phyloP scores from a whole-genome alignment of 2,888 invertebrate genomes.

The Timandra comae region DNA sequence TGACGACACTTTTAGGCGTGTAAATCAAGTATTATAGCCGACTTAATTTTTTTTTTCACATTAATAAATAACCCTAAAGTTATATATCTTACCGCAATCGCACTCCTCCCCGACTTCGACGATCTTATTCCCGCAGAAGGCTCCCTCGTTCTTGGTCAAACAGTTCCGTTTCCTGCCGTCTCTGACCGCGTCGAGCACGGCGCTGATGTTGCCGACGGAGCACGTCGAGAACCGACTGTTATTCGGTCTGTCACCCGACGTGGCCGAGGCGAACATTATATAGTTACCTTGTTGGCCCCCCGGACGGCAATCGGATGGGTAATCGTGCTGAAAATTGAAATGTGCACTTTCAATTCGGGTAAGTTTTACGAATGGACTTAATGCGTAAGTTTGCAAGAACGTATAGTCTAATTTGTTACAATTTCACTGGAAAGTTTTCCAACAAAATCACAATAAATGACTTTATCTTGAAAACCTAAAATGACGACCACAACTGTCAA shows the following conservation, averaged over 20 bases:
- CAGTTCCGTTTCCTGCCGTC: slow-evolving; percentile 95
- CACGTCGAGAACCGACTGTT: slow-evolving; percentile 98
- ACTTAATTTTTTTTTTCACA: too few species aligned
- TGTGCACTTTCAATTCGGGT: too few species aligned
- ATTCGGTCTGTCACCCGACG: slow-evolving; percentile 97
- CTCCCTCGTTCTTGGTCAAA: slow-evolving; percentile 90
- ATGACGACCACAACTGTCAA: too few species aligned
- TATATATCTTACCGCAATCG: slow-evolving; percentile 87
- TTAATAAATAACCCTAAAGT: too few species aligned
- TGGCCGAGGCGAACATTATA: slow-evolving; percentile 99
- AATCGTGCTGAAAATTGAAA: slow-evolving; percentile 92
- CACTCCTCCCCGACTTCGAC: slow-evolving; percentile 98
- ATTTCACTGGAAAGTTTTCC: too few species aligned
- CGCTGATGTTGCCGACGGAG: slow-evolving; percentile 95
- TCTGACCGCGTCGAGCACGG: slow-evolving; percentile 93
- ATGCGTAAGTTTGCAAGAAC: too few species aligned
- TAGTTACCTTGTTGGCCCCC: slow-evolving; percentile 96
- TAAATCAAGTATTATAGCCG: too few species aligned
- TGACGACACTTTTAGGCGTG: too few species aligned
- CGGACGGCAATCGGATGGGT: slow-evolving; percentile 92
- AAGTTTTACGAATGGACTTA: too few species aligned
- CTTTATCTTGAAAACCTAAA: too few species aligned
- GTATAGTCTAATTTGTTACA: too few species aligned
- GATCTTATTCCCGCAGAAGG: slow-evolving; percentile 99
- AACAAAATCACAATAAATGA: too few species aligned